Base-by-base conservation (phyloP, 1,140 invertebrate species). In the Zaprionus camerounensis region DNA sequence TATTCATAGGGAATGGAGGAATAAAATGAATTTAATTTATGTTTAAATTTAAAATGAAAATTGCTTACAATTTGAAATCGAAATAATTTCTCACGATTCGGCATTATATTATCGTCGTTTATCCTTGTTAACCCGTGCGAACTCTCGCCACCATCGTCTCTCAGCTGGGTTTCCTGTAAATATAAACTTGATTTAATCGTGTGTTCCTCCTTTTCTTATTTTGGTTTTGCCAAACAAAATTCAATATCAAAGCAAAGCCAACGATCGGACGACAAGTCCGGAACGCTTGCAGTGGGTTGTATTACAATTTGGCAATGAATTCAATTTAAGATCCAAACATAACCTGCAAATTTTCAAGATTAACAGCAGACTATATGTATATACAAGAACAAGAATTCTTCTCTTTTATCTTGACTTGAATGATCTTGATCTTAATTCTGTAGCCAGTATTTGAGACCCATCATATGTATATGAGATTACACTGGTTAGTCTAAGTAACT, bases 171-270 rank as follows among this genome's bases (percentile, higher is more conserved):
- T 20, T 13, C 20, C 46, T 51, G 46, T 24, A 51, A 51, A 51
- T 51, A 51, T 24, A 51, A 51, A 51, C 17, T 51, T 51, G 46
- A 51, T 20, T 51, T 51, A 51, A 51, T 51, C 20, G 46, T 6
- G 11, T 51, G 20, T 51, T 17, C 20, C 46, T 34, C 31, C 31
- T 11, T 2, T 3, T 34, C 28, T 22, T 51, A 24, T 51, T 51
- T 22, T 0, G 7, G 9, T 46, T 46, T 46, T 46, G n/a, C 15
- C 41, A 9, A 46, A 46, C n/a, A 46, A 46, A 46, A 38, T 38
- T 15, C 36, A 38, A 38, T 13, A 38, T 38, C n/a, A 41, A 15
- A 44, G 41, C n/a, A 46, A 46, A 46, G 41, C 41, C 41, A 46
- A 46, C n/a, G 41, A 46, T 46, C 41, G 41, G 41, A 46, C 17